Base-by-base conservation (phyloP, 1,140 invertebrate species). In the Ditylenchus dipsaci region DNA sequence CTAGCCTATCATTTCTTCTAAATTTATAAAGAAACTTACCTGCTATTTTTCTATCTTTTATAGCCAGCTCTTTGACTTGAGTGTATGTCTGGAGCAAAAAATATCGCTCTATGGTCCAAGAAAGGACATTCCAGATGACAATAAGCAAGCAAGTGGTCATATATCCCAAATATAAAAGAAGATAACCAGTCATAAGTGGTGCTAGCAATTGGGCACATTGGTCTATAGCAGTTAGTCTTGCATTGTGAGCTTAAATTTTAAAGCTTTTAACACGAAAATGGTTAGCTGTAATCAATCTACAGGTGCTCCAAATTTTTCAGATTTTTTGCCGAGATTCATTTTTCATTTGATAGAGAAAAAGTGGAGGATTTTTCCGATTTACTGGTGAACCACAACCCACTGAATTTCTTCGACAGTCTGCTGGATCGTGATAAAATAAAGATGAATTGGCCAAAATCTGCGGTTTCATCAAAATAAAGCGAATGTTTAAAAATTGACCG, bases 51-150 rank as follows among this genome's bases (percentile, higher is more conserved):
- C 47, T 64, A 13, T 45, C 29, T 13, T 17, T 13, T 17, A n/a
- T 23, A 13, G 21, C 21, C 42, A 64, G 47, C 27, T 21, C 45
- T 21, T 47, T 26, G 13, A 64, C 63, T 26, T 64, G n/a, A 1
- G 30, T 19, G 23, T 64, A 64, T n/a, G 47, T 53, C 30, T n/a
- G 11, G 43, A n/a, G 19, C 1, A 47, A 19, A 13, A 64, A 19
- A 15, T 21, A 19, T 11, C 63, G 30, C 30, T 64, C 63, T 21
- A 49, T 17, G 11, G 27, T 26, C 63, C 63, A 64, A 15, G 30
- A 38, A n/a, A 64, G 23, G n/a, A 64, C 8, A 64, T 64, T 64
- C 43, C 63, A 64, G 19, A 21, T 26, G n/a, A 53, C 47, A 64
- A 64, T 26, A 15, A 33, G 1, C 5, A 64, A 27, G n/a, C 43